Percentiles rank a stretch among this genome's conserved stretches.
Evolutionary conservation across 2,797 vertebrate genomes (phyloP).

Genomic region (Phaenicophaeus curvirostris): DNA sequence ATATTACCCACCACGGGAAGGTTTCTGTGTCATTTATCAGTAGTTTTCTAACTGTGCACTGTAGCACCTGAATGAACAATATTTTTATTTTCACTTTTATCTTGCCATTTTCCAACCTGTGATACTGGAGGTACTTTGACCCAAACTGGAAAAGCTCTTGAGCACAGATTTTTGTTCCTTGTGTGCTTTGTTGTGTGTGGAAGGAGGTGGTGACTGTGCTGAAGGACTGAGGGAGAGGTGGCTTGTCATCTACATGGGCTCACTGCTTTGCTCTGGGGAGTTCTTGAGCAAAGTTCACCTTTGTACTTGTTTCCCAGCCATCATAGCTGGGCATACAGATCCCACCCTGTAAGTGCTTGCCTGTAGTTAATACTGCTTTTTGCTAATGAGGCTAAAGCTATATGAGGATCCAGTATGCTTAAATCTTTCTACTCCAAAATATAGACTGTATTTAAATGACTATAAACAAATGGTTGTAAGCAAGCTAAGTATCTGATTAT

Average conservation of each 20-base stretch:
- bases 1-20: background rate
- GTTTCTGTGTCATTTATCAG: background rate
- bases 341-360: background rate
- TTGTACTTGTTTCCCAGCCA: fast-evolving
- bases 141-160: background rate
- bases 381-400: background rate
- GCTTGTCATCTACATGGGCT: background rate
- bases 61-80: background rate
- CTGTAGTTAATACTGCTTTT: background rate
- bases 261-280: background rate
- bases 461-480: background rate
- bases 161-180: background rate
- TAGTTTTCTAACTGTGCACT: background rate
- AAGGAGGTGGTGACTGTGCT: background rate
- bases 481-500: background rate
- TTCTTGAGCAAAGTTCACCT: background rate
- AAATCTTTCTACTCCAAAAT: background rate
- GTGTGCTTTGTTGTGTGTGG: background rate
- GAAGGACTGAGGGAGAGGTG: background rate
- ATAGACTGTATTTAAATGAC: background rate
- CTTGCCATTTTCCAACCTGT: background rate
- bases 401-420: background rate
- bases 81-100: background rate
- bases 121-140: background rate
- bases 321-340: background rate